Conservation (phyloP, 2,113 vertebrate species). For the Turnix velox region DNA sequence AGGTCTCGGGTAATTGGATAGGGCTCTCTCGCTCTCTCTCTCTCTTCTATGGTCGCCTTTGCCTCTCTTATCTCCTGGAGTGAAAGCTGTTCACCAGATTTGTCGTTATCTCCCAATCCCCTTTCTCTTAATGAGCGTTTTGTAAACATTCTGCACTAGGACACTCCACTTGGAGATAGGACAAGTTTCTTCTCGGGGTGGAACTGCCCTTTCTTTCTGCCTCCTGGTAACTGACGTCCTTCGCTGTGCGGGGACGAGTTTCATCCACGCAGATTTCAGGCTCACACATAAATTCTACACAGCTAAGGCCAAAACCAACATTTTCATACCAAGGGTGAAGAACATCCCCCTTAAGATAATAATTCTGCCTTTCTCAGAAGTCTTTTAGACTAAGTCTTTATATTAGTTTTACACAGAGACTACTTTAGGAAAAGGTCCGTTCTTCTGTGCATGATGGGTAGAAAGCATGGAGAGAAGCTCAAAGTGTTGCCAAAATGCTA, state of each 20-base stretch:
- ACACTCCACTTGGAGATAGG: conserved; percentile 82
- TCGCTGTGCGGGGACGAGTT: not conserved
- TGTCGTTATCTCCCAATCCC: conserved; percentile 87
- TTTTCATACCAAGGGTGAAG: not conserved
- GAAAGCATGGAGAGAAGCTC: not conserved
- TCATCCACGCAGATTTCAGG: not conserved
- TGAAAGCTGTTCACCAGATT: conserved; percentile 89
- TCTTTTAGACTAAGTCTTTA: not conserved
- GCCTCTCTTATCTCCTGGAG: conserved; percentile 89
- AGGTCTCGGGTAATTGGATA: conserved; percentile 82
- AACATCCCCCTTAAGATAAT: not conserved
- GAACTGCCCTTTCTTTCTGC: conserved; percentile 50
- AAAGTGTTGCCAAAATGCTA: not conserved
- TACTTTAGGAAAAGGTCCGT: not conserved
- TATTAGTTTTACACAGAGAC: not conserved
- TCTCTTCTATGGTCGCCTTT: conserved; percentile 77
- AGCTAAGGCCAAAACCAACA: not conserved
- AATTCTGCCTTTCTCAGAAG: not conserved
- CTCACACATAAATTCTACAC: fast-evolving
- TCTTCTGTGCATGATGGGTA: not conserved
- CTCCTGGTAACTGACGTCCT: conserved; percentile 50
- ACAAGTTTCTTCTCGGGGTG: conserved; percentile 72
- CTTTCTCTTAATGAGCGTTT: conserved; percentile 98
- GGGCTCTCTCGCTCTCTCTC: conserved; percentile 70
- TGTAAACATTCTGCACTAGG: conserved; percentile 93